A percentile compares a stretch with the other conserved stretches of the same genome.
These are phyloP conservation scores for Helicoverpa armigera DNA, from an alignment of 1,140 invertebrate species.

Conservation along the genomic window DNA sequence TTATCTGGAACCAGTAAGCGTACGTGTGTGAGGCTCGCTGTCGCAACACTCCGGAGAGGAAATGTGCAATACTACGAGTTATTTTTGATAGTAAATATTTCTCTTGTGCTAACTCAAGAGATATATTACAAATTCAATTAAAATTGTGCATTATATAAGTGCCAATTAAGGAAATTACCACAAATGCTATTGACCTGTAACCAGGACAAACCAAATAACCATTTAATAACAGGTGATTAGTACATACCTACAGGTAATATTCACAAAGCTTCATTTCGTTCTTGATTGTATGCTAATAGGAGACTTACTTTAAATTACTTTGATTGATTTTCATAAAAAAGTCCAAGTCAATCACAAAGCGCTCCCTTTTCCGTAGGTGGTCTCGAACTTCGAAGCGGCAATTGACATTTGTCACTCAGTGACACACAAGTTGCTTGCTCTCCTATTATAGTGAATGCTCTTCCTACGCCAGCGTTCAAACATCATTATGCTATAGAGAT, in stretches of 20 bases:
- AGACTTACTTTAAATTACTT: no score
- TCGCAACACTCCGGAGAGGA: conserved; percentile 55
- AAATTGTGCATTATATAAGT: background rate
- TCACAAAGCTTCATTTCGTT: no score
- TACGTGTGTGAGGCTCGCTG: conserved; percentile 43
- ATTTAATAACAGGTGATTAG: conserved; percentile 1
- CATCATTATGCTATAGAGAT: conserved; percentile 39
- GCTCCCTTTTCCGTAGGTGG: conserved; percentile 47
- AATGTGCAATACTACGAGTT: conserved; percentile 38
- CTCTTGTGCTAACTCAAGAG: background rate
- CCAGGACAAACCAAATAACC: background rate
- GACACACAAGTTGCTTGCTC: conserved; percentile 51
- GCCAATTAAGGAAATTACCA: background rate
- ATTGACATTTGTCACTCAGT: conserved; percentile 56
- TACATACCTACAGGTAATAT: background rate
- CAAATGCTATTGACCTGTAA: background rate
- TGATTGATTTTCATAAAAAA: conserved; percentile 40
- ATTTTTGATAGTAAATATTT: background rate
- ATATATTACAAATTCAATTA: background rate
- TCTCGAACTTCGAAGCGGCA: conserved; percentile 44
- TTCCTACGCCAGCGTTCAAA: conserved; percentile 55
- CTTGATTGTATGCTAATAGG: no score
- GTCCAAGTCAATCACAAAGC: background rate
- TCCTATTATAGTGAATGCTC: conserved; percentile 52
- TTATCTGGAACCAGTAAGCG: conserved; percentile 62